These are phyloP conservation scores for Chaenodraco wilsoni DNA, from an alignment of 2,797 vertebrate species.

Conservation along the genomic window DNA sequence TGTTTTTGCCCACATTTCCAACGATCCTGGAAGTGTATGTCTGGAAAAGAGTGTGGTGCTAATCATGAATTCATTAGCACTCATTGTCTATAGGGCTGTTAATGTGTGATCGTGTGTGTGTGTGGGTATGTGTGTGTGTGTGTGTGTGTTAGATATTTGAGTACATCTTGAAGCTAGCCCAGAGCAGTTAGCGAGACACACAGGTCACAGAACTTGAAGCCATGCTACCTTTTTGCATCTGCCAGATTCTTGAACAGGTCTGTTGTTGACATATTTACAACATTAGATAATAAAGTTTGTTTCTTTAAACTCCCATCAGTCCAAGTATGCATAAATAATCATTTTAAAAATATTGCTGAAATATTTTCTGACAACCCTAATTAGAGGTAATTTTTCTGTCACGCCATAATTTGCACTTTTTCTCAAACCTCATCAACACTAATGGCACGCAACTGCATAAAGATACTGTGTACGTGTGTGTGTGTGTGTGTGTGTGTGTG, in stretches of 20 bases:
- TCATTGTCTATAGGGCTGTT: conserved; percentile 60
- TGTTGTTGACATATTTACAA: conserved; percentile 6
- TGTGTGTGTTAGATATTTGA: conserved; percentile 25
- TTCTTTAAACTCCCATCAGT: conserved; percentile 4
- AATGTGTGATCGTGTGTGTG: conserved; percentile 32
- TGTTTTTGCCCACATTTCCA: conserved; percentile 60
- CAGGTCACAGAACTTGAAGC: conserved; percentile 15
- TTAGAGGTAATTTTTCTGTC: conserved; percentile 9
- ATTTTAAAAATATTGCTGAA: background rate
- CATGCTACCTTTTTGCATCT: conserved; percentile 3
- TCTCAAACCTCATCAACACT: conserved; percentile 20
- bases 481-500: background rate
- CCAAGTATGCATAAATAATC: background rate
- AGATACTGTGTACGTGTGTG: conserved; percentile 5
- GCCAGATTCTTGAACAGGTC: conserved; percentile 19
- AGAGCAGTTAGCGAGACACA: conserved; percentile 14
- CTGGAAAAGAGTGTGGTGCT: conserved; percentile 51
- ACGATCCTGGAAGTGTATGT: conserved; percentile 36
- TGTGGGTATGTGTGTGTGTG: conserved; percentile 14
- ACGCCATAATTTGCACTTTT: conserved; percentile 16
- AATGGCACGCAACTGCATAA: conserved; percentile 29
- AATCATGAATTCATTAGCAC: conserved; percentile 76
- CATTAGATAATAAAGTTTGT: too few species aligned
- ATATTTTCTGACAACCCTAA: conserved; percentile 5
- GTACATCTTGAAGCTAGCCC: conserved; percentile 26